Percentiles rank a stretch among this genome's conserved stretches.
These are phyloP conservation scores for Oreochromis niloticus DNA, from an alignment of 2,113 vertebrate genomes.

Conservation along the genomic window DNA sequence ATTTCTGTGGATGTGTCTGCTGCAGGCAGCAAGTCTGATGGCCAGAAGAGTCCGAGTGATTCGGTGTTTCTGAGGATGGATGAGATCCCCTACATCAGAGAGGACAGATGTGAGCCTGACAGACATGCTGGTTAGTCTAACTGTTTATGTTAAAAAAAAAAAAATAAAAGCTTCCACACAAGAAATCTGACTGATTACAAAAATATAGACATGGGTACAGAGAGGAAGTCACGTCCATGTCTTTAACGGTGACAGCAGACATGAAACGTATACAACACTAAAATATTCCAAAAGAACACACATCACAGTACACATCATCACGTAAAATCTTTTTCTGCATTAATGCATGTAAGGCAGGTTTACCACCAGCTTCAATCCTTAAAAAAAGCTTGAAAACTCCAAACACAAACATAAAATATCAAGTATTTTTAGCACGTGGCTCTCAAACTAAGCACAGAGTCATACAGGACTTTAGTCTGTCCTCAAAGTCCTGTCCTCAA, in stretches of 20 bases:
- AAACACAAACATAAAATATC: background rate
- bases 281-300: background rate
- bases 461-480: background rate
- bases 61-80: slow-evolving; percentile 87
- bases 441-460: background rate
- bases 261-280: background rate
- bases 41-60: slow-evolving; percentile 87
- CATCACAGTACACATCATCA: background rate
- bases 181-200: background rate
- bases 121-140: background rate
- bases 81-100: slow-evolving; percentile 81
- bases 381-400: background rate
- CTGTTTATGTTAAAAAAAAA: background rate
- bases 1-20: background rate
- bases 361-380: background rate
- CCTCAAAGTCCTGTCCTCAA: too few relatives aligned
- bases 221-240: background rate
- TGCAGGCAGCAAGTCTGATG: slow-evolving; percentile 85
- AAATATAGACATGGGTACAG: background rate
- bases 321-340: background rate
- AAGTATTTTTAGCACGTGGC: background rate
- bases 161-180: background rate
- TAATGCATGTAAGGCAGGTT: background rate
- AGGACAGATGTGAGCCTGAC: slow-evolving; percentile 63
- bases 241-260: background rate